phyloP scores from a whole-genome alignment of 2,113 vertebrate species.

The Cranoglanis bouderius region DNA sequence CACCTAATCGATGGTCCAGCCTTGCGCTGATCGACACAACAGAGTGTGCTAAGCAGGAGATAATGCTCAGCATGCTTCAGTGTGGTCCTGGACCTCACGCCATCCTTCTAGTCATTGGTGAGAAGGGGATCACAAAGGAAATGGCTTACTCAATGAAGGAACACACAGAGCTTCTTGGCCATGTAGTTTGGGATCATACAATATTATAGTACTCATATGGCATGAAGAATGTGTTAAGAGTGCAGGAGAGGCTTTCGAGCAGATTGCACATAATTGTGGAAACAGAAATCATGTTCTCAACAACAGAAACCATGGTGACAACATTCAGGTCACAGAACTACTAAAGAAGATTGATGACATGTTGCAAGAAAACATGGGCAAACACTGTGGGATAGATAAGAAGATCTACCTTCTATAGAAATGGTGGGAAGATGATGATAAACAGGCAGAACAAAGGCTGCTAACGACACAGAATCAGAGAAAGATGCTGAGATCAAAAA shows the following conservation, averaged over 20 bases:
- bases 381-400: neutral
- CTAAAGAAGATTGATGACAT: neutral
- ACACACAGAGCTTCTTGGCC: neutral
- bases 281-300: neutral
- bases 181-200: neutral
- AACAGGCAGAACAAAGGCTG: neutral
- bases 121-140: neutral
- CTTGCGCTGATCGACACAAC: neutral
- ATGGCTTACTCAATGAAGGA: neutral
- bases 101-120: neutral
- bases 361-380: neutral
- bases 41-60: neutral
- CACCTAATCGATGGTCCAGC: neutral
- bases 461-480: neutral
- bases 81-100: neutral
- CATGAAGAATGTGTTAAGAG: neutral
- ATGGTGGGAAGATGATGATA: neutral
- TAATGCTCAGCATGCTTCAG: slow-evolving; percentile 18
- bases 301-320: neutral
- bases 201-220: neutral
- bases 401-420: neutral
- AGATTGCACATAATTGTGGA: neutral
- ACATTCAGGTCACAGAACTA: neutral
- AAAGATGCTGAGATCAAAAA: neutral
- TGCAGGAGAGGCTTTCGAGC: neutral